Base-by-base conservation (phyloP, 2,113 vertebrate species). In the Paramisgurnus dabryanus region DNA sequence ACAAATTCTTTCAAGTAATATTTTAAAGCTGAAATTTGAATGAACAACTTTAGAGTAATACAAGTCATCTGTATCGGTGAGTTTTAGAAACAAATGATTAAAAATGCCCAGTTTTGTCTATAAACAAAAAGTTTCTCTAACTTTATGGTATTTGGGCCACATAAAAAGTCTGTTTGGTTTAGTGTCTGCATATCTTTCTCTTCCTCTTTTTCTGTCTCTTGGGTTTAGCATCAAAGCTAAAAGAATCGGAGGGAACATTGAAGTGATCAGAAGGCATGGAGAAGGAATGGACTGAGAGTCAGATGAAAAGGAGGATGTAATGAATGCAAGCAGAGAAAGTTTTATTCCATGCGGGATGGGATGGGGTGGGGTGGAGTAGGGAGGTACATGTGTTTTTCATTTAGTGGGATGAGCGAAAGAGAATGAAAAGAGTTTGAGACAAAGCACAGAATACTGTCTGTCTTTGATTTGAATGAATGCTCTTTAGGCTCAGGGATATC, bases 391-490 rank as follows among this genome's bases (percentile, higher is more conserved):
- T 74, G 69, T 65, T 83, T 74, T 49, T 80, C 15, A 80, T 84
- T 79, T 80, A 76, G 18, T 18, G 6, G 53, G 65, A 69, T 70
- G 69, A 65, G 67, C 13, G 47, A 61, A 60, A 61, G 49, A 76
- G 82, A 76, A 57, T 74, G 43, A 43, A 70, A 67, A 66, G n/a
- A 34, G 40, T 13, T 60, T 1, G 7, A 75, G 55, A 76, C 53
- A 65, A 57, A 80, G 73, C 18, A 18, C 5, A 40, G 70, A 85
- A 74, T 69, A 76, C 49, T 71, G 80, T 39, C 80, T 85, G 84
- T 67, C 74, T 87, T 75, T 83, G 67, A 84, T 87, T 87, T 84
- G 68, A 70, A 55, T 0, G 68, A 81, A 63, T 61, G 57, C 18
- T 9, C 63, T 82, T 67, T 80, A 75, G 80, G 73, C 78, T 49